phyloP scores from a whole-genome alignment of 2,113 vertebrate genomes.

The Etheostoma cragini region DNA sequence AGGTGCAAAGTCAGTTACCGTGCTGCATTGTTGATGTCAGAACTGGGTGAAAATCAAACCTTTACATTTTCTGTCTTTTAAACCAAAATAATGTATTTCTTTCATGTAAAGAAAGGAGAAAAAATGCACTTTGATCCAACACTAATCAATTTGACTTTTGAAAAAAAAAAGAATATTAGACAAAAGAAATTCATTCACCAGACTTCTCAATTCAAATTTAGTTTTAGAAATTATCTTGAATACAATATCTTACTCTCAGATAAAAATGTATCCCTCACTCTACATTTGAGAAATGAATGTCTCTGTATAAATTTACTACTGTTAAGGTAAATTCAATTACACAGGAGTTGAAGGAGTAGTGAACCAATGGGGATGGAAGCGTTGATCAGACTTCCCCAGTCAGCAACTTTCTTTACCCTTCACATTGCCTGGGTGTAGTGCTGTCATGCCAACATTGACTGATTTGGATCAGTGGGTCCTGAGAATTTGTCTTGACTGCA shows the following conservation, averaged over 20 bases:
- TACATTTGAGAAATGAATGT: slow-evolving; percentile 22
- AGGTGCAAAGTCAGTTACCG: slow-evolving; percentile 5
- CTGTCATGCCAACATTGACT: slow-evolving; percentile 65
- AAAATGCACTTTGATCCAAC: background rate
- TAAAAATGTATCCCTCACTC: background rate
- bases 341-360: background rate
- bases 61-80: background rate
- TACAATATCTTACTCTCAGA: background rate
- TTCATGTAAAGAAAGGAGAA: background rate
- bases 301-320: background rate
- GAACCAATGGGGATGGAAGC: slow-evolving; percentile 10
- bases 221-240: background rate
- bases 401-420: slow-evolving; percentile 56
- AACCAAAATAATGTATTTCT: background rate
- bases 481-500: slow-evolving; percentile 76
- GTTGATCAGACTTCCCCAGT: slow-evolving; percentile 19
- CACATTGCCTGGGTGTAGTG: slow-evolving; percentile 35
- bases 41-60: background rate
- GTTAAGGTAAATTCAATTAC: slow-evolving; percentile 3
- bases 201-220: background rate
- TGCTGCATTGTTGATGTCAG: background rate
- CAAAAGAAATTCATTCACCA: background rate
- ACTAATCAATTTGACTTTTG: background rate
- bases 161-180: background rate
- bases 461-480: slow-evolving; percentile 73